Evolutionary conservation across 2,888 invertebrate genomes (phyloP).

Genomic region (Criorhina ranunculi): DNA sequence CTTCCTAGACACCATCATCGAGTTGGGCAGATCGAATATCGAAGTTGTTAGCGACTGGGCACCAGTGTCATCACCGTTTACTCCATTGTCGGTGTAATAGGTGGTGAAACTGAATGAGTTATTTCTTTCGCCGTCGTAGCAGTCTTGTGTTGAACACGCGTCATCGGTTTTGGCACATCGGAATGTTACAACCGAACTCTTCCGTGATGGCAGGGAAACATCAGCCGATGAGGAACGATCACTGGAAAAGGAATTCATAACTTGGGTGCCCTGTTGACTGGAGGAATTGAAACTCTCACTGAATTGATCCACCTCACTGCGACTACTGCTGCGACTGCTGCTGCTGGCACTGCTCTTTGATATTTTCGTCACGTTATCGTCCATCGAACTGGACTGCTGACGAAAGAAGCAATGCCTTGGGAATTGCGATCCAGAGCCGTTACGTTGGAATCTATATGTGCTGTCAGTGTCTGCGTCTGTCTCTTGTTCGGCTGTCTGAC

Average conservation of each 20-base stretch:
- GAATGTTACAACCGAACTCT: conserved; percentile 83
- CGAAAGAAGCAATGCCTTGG: conserved; percentile 83
- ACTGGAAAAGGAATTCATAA: conserved; percentile 80
- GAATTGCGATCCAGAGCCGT: conserved; percentile 84
- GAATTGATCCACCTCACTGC: conserved; percentile 67
- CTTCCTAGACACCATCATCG: conserved; percentile 81
- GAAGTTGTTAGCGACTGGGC: conserved; percentile 44
- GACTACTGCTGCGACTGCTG: conserved; percentile 56
- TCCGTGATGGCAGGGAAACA: conserved; percentile 81
- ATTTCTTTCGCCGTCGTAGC: conserved; percentile 70
- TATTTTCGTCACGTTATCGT: conserved; percentile 69
- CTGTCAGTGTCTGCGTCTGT: conserved; percentile 70
- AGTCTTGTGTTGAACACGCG: conserved; percentile 48
- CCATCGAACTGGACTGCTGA: conserved; percentile 79
- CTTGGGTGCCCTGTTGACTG: conserved; percentile 52
- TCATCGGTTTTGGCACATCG: conserved; percentile 75
- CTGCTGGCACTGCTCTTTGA: conserved; percentile 60
- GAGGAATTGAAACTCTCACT: conserved; percentile 74
- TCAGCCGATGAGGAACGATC: conserved; percentile 81
- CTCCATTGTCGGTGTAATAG: conserved; percentile 53
- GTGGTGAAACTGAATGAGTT: conserved; percentile 70
- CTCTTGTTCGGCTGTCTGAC: conserved; percentile 78
- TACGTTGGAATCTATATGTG: conserved; percentile 81
- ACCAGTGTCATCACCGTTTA: conserved; percentile 30
- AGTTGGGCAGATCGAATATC: conserved; percentile 78